These are phyloP conservation scores for Macrosoma leucophasiata DNA, from an alignment of 2,888 invertebrate genomes.

Conservation along the genomic window DNA sequence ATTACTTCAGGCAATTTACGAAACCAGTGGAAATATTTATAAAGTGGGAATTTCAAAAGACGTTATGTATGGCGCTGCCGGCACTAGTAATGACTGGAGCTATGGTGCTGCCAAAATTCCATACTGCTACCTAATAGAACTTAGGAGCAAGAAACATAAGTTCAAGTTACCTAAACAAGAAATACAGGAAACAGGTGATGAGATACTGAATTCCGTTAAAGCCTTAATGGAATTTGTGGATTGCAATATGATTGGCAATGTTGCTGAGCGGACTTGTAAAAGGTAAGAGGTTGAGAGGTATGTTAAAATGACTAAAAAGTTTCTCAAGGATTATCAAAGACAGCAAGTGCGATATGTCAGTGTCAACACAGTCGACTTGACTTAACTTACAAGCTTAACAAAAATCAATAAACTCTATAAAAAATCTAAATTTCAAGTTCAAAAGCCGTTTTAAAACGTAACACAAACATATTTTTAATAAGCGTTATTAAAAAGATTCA, in stretches of 20 bases:
- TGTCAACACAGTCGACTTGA: too few species aligned
- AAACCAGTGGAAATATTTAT: conserved; percentile 52
- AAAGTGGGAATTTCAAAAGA: conserved; percentile 63
- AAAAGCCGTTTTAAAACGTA: conserved; percentile 6
- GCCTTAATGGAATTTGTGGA: conserved; percentile 61
- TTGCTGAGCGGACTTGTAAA: background rate
- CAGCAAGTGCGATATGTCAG: too few species aligned
- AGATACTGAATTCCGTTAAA: conserved; percentile 46
- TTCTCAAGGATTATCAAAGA: too few species aligned
- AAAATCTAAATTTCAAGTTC: conserved; percentile 20
- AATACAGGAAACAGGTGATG: conserved; percentile 52
- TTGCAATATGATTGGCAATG: conserved; percentile 20
- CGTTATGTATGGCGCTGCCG: conserved; percentile 59
- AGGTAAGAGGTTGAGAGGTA: too few species aligned
- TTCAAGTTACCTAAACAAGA: conserved; percentile 53
- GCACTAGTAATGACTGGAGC: conserved; percentile 61
- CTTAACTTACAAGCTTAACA: too few species aligned
- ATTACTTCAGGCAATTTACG: conserved; percentile 46
- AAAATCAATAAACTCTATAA: background rate
- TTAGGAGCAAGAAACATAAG: conserved; percentile 54
- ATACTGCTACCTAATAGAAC: conserved; percentile 58
- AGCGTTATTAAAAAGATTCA: too few species aligned
- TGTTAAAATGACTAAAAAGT: too few species aligned
- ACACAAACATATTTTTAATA: conserved; percentile 5
- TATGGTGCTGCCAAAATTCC: conserved; percentile 55